Evolutionary conservation across 1,140 invertebrate genomes (phyloP).

Genomic region (Paralvinella palmiformis): DNA sequence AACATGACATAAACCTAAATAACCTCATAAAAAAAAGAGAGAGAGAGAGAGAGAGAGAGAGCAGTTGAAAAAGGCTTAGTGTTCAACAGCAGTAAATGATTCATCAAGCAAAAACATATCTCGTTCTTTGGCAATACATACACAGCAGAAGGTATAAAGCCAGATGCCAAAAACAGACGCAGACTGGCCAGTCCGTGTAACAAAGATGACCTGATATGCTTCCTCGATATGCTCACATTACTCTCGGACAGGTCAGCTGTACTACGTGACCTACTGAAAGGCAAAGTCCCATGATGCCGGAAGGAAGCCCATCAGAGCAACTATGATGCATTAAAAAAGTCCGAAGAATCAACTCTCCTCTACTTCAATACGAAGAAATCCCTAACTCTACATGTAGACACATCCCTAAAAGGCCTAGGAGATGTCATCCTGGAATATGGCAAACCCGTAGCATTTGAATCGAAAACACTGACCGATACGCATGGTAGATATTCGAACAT

Average conservation of each 20-base stretch:
- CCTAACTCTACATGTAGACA: slow-evolving; percentile 18
- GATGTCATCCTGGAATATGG: slow-evolving; percentile 20
- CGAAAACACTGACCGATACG: neutral
- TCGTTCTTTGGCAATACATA: neutral
- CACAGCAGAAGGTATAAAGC: neutral
- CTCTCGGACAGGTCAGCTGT: too few relatives aligned
- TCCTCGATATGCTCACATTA: neutral
- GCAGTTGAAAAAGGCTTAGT: neutral
- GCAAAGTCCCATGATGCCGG: neutral
- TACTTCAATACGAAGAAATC: neutral
- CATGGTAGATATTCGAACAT: neutral
- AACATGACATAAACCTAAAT: neutral
- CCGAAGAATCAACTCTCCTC: neutral
- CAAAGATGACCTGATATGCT: neutral
- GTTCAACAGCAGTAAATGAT: neutral
- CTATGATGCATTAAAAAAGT: neutral
- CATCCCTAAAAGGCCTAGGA: slow-evolving; percentile 39
- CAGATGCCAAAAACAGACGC: neutral
- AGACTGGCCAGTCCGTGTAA: neutral
- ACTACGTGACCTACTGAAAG: slow-evolving; percentile 4
- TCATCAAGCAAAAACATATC: neutral
- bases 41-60: neutral
- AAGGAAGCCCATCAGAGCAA: neutral
- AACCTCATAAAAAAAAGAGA: too few relatives aligned
- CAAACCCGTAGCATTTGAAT: slow-evolving; percentile 11